phyloP scores from a whole-genome alignment of 2,113 vertebrate species.

The Sapayoa aenigma region DNA sequence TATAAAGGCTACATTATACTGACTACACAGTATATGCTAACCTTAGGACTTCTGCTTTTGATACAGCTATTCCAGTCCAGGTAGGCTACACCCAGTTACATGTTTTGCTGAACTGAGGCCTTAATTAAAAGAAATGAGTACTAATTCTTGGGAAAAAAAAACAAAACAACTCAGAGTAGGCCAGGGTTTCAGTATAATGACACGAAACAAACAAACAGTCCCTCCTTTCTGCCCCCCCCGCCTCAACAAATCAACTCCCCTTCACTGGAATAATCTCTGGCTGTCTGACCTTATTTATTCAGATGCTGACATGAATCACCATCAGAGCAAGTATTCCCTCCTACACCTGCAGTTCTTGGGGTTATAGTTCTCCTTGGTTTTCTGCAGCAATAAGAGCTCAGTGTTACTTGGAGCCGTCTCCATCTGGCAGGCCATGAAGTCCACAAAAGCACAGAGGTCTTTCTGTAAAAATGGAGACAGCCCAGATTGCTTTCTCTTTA shows the following conservation, averaged over 20 bases:
- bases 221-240: constrained; percentile 19
- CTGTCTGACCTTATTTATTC: constrained; percentile 62
- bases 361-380: constrained; percentile 56
- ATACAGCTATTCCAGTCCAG: background rate
- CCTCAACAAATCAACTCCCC: constrained; percentile 35
- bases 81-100: background rate
- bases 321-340: constrained; percentile 54
- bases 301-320: constrained; percentile 62
- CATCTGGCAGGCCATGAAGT: constrained; percentile 34
- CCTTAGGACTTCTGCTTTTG: background rate
- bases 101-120: background rate
- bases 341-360: constrained; percentile 53
- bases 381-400: constrained; percentile 48
- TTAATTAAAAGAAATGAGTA: constrained; percentile 43
- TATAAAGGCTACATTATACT: background rate
- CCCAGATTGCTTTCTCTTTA: constrained; percentile 63
- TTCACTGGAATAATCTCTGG: constrained; percentile 37
- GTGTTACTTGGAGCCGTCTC: constrained; percentile 42
- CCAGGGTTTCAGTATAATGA: background rate
- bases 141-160: background rate
- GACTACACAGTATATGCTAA: background rate
- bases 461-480: constrained; percentile 55
- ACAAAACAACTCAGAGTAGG: background rate
- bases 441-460: constrained; percentile 44
- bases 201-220: constrained; percentile 10